A percentile compares a stretch with the other conserved stretches of the same genome.
phyloP scores from a whole-genome alignment of 2,113 vertebrate genomes.

The Actenoides hombroni region DNA sequence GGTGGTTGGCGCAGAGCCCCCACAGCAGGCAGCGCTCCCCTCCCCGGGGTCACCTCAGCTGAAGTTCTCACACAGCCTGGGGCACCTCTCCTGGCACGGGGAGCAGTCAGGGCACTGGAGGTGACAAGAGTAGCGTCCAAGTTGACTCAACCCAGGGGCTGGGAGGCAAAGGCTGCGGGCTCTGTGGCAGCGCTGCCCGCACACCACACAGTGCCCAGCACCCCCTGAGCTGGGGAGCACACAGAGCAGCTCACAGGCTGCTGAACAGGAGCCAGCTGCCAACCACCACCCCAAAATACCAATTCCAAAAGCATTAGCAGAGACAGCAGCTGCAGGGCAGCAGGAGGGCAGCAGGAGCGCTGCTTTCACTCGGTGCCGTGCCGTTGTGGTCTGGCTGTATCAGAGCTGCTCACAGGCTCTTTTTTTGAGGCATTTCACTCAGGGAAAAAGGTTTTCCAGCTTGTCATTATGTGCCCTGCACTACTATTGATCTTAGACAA shows the following conservation, averaged over 20 bases:
- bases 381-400: neutral
- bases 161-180: neutral
- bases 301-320: neutral
- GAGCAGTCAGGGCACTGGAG: neutral
- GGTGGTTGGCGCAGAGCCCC: neutral
- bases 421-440: neutral
- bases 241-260: neutral
- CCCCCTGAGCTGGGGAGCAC: neutral
- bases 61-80: neutral
- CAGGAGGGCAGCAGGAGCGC: neutral
- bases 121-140: neutral
- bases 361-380: neutral
- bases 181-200: fast-evolving
- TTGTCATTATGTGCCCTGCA: neutral
- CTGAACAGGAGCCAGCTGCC: neutral
- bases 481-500: neutral
- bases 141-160: neutral
- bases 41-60: neutral
- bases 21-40: neutral
- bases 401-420: neutral
- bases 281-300: neutral
- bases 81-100: fast-evolving
- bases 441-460: neutral
- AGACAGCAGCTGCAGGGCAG: neutral
- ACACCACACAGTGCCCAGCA: too few species aligned